phyloP scores from a whole-genome alignment of 2,797 vertebrate genomes.

The Gymnodraco acuticeps region DNA sequence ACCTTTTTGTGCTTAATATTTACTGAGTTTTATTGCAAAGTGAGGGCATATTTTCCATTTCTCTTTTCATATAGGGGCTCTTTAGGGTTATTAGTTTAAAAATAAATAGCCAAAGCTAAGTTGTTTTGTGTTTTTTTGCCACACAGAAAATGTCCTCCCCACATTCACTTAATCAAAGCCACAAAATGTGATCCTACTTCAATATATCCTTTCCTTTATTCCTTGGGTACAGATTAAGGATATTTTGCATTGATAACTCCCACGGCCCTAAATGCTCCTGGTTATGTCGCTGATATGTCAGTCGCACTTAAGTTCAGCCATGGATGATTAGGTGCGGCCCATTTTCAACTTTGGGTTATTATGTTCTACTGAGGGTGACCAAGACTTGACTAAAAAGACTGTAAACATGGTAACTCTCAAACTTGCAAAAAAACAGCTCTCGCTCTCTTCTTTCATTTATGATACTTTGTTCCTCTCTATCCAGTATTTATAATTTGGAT shows the following conservation, averaged over 20 bases:
- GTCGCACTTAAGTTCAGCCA: slow-evolving; percentile 6
- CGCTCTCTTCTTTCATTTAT: background rate
- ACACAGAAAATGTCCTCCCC: slow-evolving; percentile 14
- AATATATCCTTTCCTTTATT: background rate
- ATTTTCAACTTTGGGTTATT: background rate
- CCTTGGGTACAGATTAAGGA: background rate
- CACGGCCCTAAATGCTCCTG: background rate
- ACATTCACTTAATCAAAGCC: slow-evolving; percentile 1
- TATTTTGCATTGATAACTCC: slow-evolving; percentile 9
- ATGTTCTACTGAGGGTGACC: too few species aligned
- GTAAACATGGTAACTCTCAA: background rate
- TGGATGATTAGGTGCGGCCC: slow-evolving; percentile 4
- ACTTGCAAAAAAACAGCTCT: background rate
- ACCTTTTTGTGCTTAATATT: slow-evolving; percentile 5
- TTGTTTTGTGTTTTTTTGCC: slow-evolving; percentile 7
- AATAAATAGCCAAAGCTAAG: slow-evolving; percentile 3
- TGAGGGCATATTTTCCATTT: background rate
- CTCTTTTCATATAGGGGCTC: slow-evolving; percentile 14
- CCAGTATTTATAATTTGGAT: background rate
- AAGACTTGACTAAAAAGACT: background rate
- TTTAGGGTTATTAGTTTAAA: background rate
- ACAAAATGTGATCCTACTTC: background rate
- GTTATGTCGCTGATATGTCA: background rate
- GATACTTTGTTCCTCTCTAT: background rate
- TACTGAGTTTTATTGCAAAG: background rate